These are phyloP conservation scores for Dione vanillae DNA, from an alignment of 2,888 invertebrate species.

Conservation along the genomic window DNA sequence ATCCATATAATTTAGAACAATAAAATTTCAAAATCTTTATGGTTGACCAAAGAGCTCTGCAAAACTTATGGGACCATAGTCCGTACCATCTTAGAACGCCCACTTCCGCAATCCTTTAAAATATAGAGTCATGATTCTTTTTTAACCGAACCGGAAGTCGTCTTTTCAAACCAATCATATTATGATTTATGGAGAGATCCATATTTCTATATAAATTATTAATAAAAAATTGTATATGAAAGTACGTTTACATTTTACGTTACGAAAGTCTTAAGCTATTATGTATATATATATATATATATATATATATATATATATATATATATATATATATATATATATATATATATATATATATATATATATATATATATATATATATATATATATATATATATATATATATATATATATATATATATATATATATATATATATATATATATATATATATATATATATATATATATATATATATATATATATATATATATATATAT, in stretches of 20 bases:
- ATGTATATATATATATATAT: too few species aligned
- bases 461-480: background rate
- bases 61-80: conserved; percentile 1
- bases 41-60: conserved; percentile 4
- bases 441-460: background rate
- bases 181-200: conserved; percentile 13
- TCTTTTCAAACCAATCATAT: conserved; percentile 22
- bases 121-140: conserved; percentile 23
- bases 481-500: background rate
- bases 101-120: conserved; percentile 33
- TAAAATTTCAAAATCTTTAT: background rate
- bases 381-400: too few species aligned
- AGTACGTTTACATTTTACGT: too few species aligned
- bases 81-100: conserved; percentile 23
- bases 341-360: too few species aligned
- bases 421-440: too few species aligned
- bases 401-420: too few species aligned
- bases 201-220: conserved; percentile 3
- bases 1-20: background rate
- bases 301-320: too few species aligned
- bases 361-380: too few species aligned
- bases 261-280: too few species aligned
- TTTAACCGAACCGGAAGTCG: conserved; percentile 26
- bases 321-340: too few species aligned
- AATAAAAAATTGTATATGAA: background rate